Percentiles rank a stretch among this genome's conserved stretches.
phyloP scores from a whole-genome alignment of 2,113 vertebrate species.

The Leiothrix lutea region DNA sequence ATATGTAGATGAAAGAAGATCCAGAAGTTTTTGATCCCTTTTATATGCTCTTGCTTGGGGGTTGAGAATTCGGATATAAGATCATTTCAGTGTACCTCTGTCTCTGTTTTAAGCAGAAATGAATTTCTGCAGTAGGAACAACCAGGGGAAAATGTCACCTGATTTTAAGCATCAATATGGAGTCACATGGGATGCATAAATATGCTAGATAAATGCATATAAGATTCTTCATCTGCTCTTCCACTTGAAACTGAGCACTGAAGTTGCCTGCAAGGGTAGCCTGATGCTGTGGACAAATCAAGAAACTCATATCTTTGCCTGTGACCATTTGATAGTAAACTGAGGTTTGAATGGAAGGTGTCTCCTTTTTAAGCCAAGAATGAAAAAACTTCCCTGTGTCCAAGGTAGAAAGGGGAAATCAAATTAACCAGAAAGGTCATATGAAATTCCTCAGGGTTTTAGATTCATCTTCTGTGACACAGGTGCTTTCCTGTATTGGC shows the following conservation, averaged over 20 bases:
- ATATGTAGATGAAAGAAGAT: conserved; percentile 43
- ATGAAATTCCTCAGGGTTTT: not conserved
- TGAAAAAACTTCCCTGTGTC: not conserved
- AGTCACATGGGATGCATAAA: not conserved
- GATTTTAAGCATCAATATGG: not conserved
- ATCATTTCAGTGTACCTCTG: not conserved
- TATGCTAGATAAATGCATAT: not conserved
- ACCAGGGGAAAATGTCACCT: not conserved
- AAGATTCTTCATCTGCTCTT: not conserved
- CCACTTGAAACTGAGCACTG: not conserved
- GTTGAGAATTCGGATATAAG: not conserved
- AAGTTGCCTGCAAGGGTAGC: not conserved
- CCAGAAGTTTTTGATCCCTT: conserved; percentile 34
- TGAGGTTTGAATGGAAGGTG: not conserved
- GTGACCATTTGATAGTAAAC: not conserved
- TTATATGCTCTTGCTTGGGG: not conserved
- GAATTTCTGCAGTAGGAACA: not conserved
- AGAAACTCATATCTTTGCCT: not conserved
- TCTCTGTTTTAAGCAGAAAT: not conserved
- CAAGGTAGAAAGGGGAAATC: not conserved
- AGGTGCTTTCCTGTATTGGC: not conserved
- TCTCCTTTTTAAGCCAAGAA: not conserved
- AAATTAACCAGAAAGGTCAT: not conserved
- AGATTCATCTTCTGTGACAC: not conserved
- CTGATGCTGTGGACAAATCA: not conserved